Base-by-base conservation (phyloP, 2,888 invertebrate species). In the Odontocolon sp. region DNA sequence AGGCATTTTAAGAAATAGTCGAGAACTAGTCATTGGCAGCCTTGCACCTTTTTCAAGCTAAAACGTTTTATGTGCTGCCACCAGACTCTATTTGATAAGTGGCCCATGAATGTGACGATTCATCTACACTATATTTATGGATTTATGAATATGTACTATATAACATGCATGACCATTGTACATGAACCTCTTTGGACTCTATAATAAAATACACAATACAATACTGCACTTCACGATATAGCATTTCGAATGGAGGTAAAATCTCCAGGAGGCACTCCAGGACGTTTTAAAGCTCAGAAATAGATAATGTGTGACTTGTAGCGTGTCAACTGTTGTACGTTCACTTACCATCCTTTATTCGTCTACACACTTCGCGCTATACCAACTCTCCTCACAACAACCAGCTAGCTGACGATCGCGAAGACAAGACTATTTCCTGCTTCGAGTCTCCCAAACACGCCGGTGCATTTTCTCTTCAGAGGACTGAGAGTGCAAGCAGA, bases 341-440 rank as follows among this genome's bases (percentile, higher is more conserved):
- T 33, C 36, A 50, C 26, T 56, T 14, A 33, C 26, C 11, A 18
- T n/a, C 9, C 57, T 40, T 26, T 8, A 26, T 11, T 11, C 56
- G 40, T 63, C 33, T 71, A 61, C 56, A 28, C 59, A 38, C 61
- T 76, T 40, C n/a, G 45, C 67, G 67, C 40, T 56, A 56, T 67
- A 33, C 67, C 14, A 47, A 63, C 26, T 71, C 63, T 68, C 47
- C 21, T 11, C 23, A 40, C 47, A 18, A 57, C 40, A 26, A 57
- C 38, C 18, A 54, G 52, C n/a, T 16, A 61, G 61, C 47, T 63
- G 77, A 72, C 71, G 77, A 71, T 67, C 67, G 63, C 68, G 76
- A 77, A 68, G 71, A 77, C 71, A 77, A 68, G 77, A 72, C 68
- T 72, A 72, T 77, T 77, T 77, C 77, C 71, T 68, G 77, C 71